Evolutionary conservation across 1,140 invertebrate species (phyloP), one percentile per base, ranked within the genome.

Genomic region (Temnothorax longispinosus): DNA sequence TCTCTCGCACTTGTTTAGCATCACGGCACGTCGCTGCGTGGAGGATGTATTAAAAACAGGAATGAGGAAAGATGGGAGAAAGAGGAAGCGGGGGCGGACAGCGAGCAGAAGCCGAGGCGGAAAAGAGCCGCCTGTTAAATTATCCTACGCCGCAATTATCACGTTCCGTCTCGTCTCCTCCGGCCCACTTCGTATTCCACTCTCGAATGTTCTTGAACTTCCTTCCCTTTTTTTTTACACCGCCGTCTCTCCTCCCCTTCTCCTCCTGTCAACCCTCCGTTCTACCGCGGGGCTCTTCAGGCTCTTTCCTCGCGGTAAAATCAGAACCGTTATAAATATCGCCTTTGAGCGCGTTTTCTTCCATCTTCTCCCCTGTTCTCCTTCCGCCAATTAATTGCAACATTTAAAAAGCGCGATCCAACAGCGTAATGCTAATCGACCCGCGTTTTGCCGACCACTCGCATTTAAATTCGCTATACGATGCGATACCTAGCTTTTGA

Each of bases 71-170:
- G 41, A 18, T 32, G 54, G 60, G 47, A 72, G 52, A 76, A 72
- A 60, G 44, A 50, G 8, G 62, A 65, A 54, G 27, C 32, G 38
- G 41, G 41, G 64, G 72, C 44, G 64, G 71, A 89, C 35, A 72
- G 50, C 27, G 62, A 78, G 74, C 71, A 89, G 88, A 81, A 91
- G 91, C 90, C 89, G 88, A 91, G 89, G 85, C 91, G 88, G 89
- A 92, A 93, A 92, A 93, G 89, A 89, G 87, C 86, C 85, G 72
- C 78, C 91, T 89, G 91, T 93, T 92, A 93, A 88, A 93, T 92
- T 93, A 92, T 92, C 91, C 90, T 92, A 91, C 64, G 44, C 85
- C 72, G 85, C 91, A 91, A 93, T 93, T 93, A 93, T 93, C 90
- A 87, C 82, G 82, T 85, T 89, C 87, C 86, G 81, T 85, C 89